Conservation (phyloP, 2,113 vertebrate genomes). For the Podilymbus podiceps region DNA sequence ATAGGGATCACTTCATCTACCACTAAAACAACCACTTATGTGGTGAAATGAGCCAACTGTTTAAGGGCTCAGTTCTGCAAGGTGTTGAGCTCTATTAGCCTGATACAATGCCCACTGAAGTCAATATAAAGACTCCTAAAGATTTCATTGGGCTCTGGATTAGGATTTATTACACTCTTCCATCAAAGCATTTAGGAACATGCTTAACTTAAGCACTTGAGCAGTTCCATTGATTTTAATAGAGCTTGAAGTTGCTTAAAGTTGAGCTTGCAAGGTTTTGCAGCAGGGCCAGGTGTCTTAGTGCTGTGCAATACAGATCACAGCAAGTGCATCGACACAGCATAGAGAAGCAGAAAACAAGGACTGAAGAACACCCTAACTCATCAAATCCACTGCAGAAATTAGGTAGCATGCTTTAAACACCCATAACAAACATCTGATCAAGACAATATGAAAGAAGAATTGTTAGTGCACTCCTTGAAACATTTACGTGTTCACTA, state of each 20-base stretch:
- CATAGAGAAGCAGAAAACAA: neutral
- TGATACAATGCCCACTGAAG: conserved; percentile 44
- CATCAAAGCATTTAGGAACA: conserved; percentile 31
- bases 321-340: neutral
- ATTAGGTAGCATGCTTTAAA: neutral
- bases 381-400: neutral
- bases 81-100: conserved; percentile 56
- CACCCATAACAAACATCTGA: neutral
- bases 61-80: conserved; percentile 31
- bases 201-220: conserved; percentile 50
- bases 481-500: neutral
- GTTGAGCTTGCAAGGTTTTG: conserved; percentile 2
- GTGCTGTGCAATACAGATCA: neutral
- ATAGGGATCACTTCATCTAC: conserved; percentile 49
- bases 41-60: conserved; percentile 48
- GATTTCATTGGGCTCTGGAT: conserved; percentile 32
- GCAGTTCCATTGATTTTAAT: neutral
- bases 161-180: conserved; percentile 46
- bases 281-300: conserved; percentile 14
- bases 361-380: neutral
- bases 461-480: neutral
- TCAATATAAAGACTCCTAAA: conserved; percentile 23
- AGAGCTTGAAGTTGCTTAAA: conserved; percentile 29
- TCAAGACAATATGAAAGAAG: neutral
- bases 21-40: conserved; percentile 39